Evolutionary conservation across 2,888 invertebrate genomes (phyloP).

Genomic region (Atrina japonica): DNA sequence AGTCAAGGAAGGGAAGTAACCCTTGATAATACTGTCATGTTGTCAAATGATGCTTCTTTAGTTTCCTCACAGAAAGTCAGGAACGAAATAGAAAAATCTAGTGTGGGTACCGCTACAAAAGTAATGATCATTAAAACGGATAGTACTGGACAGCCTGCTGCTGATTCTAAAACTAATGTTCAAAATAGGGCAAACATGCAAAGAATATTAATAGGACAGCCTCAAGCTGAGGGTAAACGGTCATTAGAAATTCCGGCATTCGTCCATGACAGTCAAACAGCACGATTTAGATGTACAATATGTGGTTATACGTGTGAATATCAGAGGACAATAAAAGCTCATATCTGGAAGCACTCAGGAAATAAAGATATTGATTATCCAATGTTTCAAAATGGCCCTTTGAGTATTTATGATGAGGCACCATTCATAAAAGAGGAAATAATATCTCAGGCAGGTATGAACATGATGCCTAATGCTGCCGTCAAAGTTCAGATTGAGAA

Average conservation of each 20-base stretch:
- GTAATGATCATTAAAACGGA: too few species aligned
- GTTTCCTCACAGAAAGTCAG: slow-evolving; percentile 29
- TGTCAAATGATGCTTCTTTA: slow-evolving; percentile 22
- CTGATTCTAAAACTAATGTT: too few species aligned
- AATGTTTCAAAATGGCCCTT: slow-evolving; percentile 78
- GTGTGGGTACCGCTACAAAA: neutral
- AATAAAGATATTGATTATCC: slow-evolving; percentile 78
- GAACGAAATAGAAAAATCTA: slow-evolving; percentile 32
- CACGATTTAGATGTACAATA: slow-evolving; percentile 74
- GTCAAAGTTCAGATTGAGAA: slow-evolving; percentile 15
- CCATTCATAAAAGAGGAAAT: slow-evolving; percentile 11
- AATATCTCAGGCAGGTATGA: slow-evolving; percentile 6
- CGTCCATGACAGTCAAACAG: slow-evolving; percentile 65
- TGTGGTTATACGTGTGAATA: slow-evolving; percentile 79
- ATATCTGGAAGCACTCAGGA: slow-evolving; percentile 80
- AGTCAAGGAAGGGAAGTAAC: too few species aligned
- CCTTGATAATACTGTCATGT: too few species aligned
- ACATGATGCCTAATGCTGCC: slow-evolving; percentile 2
- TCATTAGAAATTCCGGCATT: slow-evolving; percentile 39
- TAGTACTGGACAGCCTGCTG: too few species aligned
- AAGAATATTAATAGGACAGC: too few species aligned
- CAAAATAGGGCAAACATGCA: too few species aligned
- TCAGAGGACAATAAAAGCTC: slow-evolving; percentile 79
- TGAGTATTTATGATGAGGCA: slow-evolving; percentile 73
- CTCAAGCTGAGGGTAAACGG: too few species aligned